Percentiles rank a stretch among this genome's conserved stretches.
phyloP scores from a whole-genome alignment of 2,113 vertebrate genomes.

The Crypturellus undulatus region DNA sequence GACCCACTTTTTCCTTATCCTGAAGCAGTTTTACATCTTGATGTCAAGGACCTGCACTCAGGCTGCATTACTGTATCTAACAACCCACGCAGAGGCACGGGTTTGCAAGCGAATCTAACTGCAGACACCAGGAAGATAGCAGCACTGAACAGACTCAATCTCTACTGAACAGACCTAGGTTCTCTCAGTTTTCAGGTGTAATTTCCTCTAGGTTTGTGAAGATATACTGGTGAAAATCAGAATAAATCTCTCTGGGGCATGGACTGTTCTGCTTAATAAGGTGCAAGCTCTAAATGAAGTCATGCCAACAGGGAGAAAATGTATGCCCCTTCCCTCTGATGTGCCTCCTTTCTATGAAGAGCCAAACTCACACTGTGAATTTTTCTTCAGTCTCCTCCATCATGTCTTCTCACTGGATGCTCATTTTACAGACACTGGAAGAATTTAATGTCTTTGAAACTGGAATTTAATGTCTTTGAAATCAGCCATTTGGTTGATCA shows the following conservation, averaged over 20 bases:
- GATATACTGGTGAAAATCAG: neutral
- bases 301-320: neutral
- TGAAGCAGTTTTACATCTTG: neutral
- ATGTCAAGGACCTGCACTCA: neutral
- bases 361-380: neutral
- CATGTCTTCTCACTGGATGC: neutral
- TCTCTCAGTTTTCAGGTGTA: neutral
- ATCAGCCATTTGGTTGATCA: neutral
- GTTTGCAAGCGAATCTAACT: neutral
- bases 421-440: neutral
- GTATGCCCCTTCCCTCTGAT: neutral
- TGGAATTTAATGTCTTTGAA: neutral
- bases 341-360: neutral
- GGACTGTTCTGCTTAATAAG: neutral
- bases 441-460: neutral
- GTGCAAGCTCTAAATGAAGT: neutral
- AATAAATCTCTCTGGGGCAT: neutral
- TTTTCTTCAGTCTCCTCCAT: neutral
- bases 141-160: neutral
- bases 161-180: neutral
- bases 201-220: neutral
- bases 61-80: neutral
- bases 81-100: neutral
- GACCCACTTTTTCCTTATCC: neutral
- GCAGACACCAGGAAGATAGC: neutral